phyloP scores from a whole-genome alignment of 1,140 invertebrate species.

The Macrostomum lignano region DNA sequence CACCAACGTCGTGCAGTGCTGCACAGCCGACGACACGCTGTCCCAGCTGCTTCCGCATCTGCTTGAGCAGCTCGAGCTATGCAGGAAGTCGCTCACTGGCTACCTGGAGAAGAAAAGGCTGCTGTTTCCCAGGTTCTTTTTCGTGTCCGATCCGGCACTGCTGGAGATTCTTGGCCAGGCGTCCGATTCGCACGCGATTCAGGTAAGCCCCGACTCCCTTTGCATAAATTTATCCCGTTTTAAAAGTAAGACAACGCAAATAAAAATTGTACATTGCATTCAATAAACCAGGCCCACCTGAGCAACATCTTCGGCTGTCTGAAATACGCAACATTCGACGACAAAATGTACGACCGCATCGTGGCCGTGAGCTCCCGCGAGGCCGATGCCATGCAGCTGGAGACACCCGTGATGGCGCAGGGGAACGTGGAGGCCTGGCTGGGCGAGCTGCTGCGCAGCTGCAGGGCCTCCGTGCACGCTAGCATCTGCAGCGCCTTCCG shows the following conservation, averaged over 20 bases:
- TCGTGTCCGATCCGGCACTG: slow-evolving; percentile 77
- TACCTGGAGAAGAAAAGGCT: slow-evolving; percentile 79
- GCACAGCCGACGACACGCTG: slow-evolving; percentile 68
- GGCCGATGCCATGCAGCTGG: slow-evolving; percentile 31
- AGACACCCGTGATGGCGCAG: slow-evolving; percentile 56
- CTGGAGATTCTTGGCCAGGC: slow-evolving; percentile 81
- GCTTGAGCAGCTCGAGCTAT: slow-evolving; percentile 78
- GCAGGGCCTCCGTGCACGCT: slow-evolving; percentile 61
- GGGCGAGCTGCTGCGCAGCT: slow-evolving; percentile 52
- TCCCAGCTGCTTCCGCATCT: slow-evolving; percentile 67
- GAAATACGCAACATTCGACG: slow-evolving; percentile 64
- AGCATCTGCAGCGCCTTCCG: slow-evolving; percentile 40
- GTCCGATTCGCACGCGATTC: slow-evolving; percentile 82
- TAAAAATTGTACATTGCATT: neutral
- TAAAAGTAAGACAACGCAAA: no score
- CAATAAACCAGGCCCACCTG: slow-evolving; percentile 44
- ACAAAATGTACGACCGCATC: slow-evolving; percentile 81
- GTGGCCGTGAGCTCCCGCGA: slow-evolving; percentile 16
- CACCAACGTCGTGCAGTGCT: slow-evolving; percentile 69
- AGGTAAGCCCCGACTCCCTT: no score
- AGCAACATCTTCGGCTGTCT: slow-evolving; percentile 84
- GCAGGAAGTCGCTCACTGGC: slow-evolving; percentile 79
- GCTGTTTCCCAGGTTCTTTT: slow-evolving; percentile 84
- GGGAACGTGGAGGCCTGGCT: slow-evolving; percentile 82
- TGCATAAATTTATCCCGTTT: no score